Base-by-base conservation (phyloP, 2,113 vertebrate species). In the Tringa solitaria region DNA sequence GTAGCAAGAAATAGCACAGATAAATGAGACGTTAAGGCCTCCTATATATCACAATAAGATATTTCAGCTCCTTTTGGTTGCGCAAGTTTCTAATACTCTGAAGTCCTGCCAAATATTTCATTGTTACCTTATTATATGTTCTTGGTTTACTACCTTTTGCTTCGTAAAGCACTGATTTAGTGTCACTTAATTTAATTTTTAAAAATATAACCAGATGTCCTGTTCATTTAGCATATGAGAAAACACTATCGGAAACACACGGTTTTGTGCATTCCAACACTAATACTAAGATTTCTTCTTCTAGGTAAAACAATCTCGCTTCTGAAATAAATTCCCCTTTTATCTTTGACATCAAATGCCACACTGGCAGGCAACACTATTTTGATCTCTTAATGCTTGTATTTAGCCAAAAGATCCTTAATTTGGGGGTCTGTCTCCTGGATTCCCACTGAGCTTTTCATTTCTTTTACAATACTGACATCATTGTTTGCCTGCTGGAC, bases 181-280 rank as follows among this genome's bases (percentile, higher is more conserved):
- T 92, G 86, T 88, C 82, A 90, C 46, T 94, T 95, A 93, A 95
- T 95, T 97, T 96, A 41, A 94, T 89, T 95, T 90, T 89, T 35
- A 37, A 96, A 97, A 97, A 78, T 89, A 90, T 81, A 97, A 89
- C 95, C 96, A 97, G 90, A 97, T 96, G 94, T 89, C 78, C 72
- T 75, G 72, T 65, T 95, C 84, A 94, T 96, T 97, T 93, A 91
- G 59, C 72, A 68, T 89, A 92, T 20, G 85, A 97, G 90, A 94
- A 96, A 96, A 88, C 95, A 94, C 11, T 96, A 89, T 87, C 10
- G 8, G 73, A 85, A 97, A 95, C 91, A 94, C 91, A 39, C 96
- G 91, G n/a, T 78, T 95, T 93, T 54, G 35, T 81, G 73, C 79
- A 93, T 90, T 94, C 85, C 84, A 87, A n/a, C 72, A 75, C 43